A percentile compares a stretch with the other conserved stretches of the same genome.
phyloP scores from a whole-genome alignment of 2,113 vertebrate species.

The mouse (Mus musculus) region GRCm39 chr5:109181501-109182000 shows the following conservation, averaged over 20 bases:
- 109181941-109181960: background rate
- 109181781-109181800: background rate
- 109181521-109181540: background rate
- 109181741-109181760: background rate
- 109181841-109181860: background rate
- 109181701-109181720: background rate
- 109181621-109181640: background rate
- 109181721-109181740: background rate
- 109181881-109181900: too few relatives aligned
- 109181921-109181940: background rate
- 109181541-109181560: background rate
- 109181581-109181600: background rate
- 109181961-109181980: background rate
- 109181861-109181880: background rate
- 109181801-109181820: background rate
- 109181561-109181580: background rate
- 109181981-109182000: too few relatives aligned
- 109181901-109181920: background rate
- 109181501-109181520: background rate
- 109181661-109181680: too few relatives aligned
- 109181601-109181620: background rate
- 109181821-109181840: background rate
- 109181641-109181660: background rate
- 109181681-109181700: background rate
- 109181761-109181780: background rate